Evolutionary conservation across 2,888 invertebrate genomes (phyloP), one percentile per base, ranked within the genome.

Genomic region (Temnothorax rugatulus): DNA sequence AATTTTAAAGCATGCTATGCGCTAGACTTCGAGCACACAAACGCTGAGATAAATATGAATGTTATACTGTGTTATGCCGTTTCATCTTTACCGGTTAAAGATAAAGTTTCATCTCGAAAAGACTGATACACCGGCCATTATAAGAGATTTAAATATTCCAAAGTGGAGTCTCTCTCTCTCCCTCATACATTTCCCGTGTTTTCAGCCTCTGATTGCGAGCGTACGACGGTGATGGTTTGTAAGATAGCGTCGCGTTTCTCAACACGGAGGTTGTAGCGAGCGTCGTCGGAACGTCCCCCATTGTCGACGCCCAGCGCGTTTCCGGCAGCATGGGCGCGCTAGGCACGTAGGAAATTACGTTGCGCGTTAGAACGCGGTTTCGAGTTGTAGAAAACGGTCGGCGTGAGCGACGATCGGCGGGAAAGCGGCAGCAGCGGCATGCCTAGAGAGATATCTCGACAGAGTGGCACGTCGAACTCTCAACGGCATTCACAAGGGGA

Each of bases 271-370:
- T 86, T 64, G 61, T 59, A 44, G 76, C 82, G 81, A 79, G 73
- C 66, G 83, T 81, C 84, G 83, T 84, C 83, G 77, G 66, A 59
- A 68, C 71, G 64, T 50, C 38, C 79, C 74, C 83, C 74, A 90
- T 89, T 90, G 90, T 89, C 89, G 88, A 85, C 86, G 83, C 71
- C 57, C 73, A 71, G 57, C 83, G 73, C 84, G 86, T 85, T 90
- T 86, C 86, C 87, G 86, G 85, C 50, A n/a, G 79, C 83, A 66
- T 76, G 82, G 44, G 82, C 69, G 74, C 68, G 77, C 59, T 54
- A 77, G 85, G 88, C 88, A 87, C 84, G 90, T 85, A 90, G 90
- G 90, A 90, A 90, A 90, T 90, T 90, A 89, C 90, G 85, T 86
- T 82, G 89, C 90, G 84, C 88, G 86, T 88, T 85, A 83, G 84